These are phyloP conservation scores for Boleophthalmus pectinirostris DNA, from an alignment of 2,113 vertebrate genomes.

Conservation along the genomic window DNA sequence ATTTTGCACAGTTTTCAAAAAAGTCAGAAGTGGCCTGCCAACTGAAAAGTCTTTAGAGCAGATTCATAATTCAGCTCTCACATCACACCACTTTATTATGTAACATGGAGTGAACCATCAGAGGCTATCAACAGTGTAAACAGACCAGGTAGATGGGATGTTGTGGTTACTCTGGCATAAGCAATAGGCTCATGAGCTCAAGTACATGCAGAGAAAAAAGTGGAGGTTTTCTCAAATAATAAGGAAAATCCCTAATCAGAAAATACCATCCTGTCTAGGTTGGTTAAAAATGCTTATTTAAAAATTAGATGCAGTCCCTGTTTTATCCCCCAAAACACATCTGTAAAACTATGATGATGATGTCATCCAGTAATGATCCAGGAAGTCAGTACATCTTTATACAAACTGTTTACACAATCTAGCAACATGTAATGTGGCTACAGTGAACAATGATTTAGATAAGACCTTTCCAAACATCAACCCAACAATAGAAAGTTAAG, in stretches of 20 bases:
- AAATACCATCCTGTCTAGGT: not conserved
- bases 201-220: not conserved
- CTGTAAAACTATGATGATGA: too few species aligned
- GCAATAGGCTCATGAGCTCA: not conserved
- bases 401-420: too few species aligned
- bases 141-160: not conserved
- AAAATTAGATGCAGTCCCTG: too few species aligned
- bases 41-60: not conserved
- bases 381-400: too few species aligned
- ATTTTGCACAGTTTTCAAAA: not conserved
- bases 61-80: not conserved
- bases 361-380: too few species aligned
- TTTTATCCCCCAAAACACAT: too few species aligned
- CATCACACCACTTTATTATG: not conserved
- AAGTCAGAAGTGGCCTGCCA: not conserved
- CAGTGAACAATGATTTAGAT: too few species aligned
- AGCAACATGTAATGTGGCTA: too few species aligned
- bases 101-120: slow-evolving; percentile 1
- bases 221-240: not conserved
- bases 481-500: too few species aligned
- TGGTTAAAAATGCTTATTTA: not conserved
- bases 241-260: not conserved
- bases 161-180: not conserved
- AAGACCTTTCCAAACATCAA: too few species aligned
- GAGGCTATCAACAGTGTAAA: not conserved